Base-by-base conservation (phyloP, 1,140 invertebrate genomes). In the Meteorus sp. region DNA sequence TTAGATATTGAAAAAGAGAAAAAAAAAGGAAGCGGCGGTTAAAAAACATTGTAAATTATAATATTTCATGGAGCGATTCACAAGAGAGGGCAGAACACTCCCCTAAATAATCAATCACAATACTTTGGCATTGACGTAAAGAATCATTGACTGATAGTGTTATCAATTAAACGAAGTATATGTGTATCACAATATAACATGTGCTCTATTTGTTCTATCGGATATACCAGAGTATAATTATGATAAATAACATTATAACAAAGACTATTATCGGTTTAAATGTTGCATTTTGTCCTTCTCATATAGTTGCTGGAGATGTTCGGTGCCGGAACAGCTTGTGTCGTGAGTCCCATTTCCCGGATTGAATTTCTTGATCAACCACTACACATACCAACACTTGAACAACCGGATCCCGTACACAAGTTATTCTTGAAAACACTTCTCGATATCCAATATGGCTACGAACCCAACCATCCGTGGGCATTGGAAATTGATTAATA, bases 321-420 rank as follows among this genome's bases (percentile, higher is more conserved):
- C 81, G 95, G 95, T 39, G 85, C 93, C 44, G 96, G 96, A 51
- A 99, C 96, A 15, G 96, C 96, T 0, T 94, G 92, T 66, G 84
- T 95, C 43, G 88, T 99, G 1, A 95, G 91, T 72, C 96, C 96
- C 1, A 86, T 99, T 33, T 88, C 88, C 23, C 82, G 84, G 25
- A 93, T 99, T 51, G 82, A 87, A 31, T 95, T 89, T 73, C 51
- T 88, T 59, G 88, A 83, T 2, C 65, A 85, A 59, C 70, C 83
- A 62, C 79, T 94, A 51, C 66, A 83, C 4, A 85, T 94, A 56
- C 91, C 91, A 59, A 94, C 93, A 1, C 84, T 88, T 76, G 80
- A 90, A 59, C 88, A 92, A 41, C 47, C 81, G 13, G 77, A 85
- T 39, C 85, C 90, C 0, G 56, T 95, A 47, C 86, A 83, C 70